These are phyloP conservation scores for Tringa solitaria DNA, from an alignment of 2,113 vertebrate genomes.

Conservation along the genomic window DNA sequence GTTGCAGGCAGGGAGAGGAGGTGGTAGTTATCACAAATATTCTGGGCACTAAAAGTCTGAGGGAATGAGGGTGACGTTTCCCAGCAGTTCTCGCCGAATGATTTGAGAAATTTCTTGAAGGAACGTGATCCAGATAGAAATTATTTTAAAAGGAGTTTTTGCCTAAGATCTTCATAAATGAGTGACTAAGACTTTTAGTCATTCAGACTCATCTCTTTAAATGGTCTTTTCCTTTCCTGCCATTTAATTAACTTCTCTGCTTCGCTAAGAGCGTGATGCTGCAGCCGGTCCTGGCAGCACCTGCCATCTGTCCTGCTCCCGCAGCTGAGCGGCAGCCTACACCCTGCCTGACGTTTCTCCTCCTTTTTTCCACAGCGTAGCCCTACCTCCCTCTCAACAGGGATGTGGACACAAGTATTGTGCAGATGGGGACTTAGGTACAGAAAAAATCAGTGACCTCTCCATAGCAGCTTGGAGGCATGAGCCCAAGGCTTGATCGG, in stretches of 20 bases:
- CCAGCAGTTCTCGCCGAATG: not conserved
- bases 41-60: not conserved
- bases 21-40: not conserved
- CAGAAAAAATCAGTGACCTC: not conserved
- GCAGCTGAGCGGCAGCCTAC: not conserved
- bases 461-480: rapidly evolving
- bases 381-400: not conserved
- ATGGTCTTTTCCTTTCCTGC: not conserved
- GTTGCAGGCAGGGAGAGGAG: not conserved
- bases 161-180: not conserved
- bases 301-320: not conserved
- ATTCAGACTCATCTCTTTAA: not conserved
- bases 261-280: not conserved
- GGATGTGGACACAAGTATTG: not conserved
- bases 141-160: not conserved
- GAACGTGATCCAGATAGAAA: not conserved
- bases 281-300: not conserved
- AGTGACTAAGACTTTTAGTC: not conserved
- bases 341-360: rapidly evolving
- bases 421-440: not conserved
- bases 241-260: not conserved
- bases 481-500: not conserved
- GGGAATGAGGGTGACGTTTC: not conserved
- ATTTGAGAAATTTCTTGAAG: not conserved
- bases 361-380: not conserved